A percentile compares a stretch with the other conserved stretches of the same genome.
These are phyloP conservation scores for Acholoe squamosa DNA, from an alignment of 2,888 invertebrate genomes.

Conservation along the genomic window DNA sequence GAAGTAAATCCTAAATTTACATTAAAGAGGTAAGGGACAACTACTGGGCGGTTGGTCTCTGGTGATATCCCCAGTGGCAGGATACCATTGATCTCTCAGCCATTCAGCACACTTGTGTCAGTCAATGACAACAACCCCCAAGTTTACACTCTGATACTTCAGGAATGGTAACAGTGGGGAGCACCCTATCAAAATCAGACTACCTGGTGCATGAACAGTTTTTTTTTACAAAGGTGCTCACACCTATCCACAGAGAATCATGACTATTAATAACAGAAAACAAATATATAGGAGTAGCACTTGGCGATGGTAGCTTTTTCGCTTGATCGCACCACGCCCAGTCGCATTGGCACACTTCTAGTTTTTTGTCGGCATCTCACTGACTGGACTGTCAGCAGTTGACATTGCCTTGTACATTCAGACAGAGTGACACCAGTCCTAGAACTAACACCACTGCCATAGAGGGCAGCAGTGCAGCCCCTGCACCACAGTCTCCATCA, in stretches of 20 bases:
- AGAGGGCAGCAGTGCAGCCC: slow-evolving; percentile 26
- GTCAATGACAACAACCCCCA: no score
- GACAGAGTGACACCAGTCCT: not conserved
- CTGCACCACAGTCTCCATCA: slow-evolving; percentile 41
- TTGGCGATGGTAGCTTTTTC: not conserved
- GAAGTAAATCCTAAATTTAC: no score
- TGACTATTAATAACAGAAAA: not conserved
- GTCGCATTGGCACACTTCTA: slow-evolving; percentile 36
- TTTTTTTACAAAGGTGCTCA: not conserved
- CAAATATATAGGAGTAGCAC: not conserved
- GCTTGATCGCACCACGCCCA: not conserved
- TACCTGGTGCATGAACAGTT: not conserved
- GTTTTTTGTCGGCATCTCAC: not conserved
- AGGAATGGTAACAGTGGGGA: not conserved
- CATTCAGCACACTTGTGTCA: no score
- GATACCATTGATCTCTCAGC: no score
- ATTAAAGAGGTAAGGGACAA: no score
- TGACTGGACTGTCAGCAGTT: slow-evolving; percentile 10
- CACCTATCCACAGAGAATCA: not conserved
- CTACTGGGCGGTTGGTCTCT: no score
- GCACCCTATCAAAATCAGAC: not conserved
- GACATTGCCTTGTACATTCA: not conserved
- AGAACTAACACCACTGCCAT: not conserved
- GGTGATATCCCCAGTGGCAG: no score
- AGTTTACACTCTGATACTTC: no score